phyloP scores from a whole-genome alignment of 1,140 invertebrate genomes.

The Hydropsyche tenuis region DNA sequence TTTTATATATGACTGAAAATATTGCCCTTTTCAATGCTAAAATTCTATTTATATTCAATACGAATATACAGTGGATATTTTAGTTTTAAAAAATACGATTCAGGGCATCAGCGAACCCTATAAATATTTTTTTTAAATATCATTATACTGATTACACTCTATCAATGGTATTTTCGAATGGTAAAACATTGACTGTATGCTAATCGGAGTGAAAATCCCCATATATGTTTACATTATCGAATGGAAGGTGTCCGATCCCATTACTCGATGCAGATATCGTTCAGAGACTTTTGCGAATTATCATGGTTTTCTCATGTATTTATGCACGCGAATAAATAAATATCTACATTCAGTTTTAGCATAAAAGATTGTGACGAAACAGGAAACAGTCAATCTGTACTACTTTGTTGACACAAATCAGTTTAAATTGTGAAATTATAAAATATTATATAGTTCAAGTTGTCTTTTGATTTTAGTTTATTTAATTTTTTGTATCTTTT shows the following conservation, averaged over 20 bases:
- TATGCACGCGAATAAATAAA: conserved; percentile 12
- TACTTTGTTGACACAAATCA: no score
- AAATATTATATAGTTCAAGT: background rate
- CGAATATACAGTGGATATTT: background rate
- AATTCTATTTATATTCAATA: no score
- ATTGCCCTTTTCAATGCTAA: background rate
- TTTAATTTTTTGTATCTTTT: background rate
- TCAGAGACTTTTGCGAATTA: background rate
- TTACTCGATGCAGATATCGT: background rate
- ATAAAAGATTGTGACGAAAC: conserved; percentile 26
- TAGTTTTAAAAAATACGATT: no score
- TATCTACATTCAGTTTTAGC: background rate
- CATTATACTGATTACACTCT: no score
- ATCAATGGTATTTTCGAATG: background rate
- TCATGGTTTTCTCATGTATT: conserved; percentile 4
- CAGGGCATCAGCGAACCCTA: background rate
- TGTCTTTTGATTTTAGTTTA: background rate
- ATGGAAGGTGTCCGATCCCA: conserved; percentile 1
- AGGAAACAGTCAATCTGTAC: conserved; percentile 16
- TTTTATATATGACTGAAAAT: no score
- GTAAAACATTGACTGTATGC: background rate
- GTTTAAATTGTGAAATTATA: background rate
- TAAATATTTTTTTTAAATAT: background rate
- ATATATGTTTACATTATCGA: conserved; percentile 5
- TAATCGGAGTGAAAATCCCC: conserved; percentile 13